phyloP scores from a whole-genome alignment of 1,140 invertebrate species.

The Macrotrachela quadricornifera region DNA sequence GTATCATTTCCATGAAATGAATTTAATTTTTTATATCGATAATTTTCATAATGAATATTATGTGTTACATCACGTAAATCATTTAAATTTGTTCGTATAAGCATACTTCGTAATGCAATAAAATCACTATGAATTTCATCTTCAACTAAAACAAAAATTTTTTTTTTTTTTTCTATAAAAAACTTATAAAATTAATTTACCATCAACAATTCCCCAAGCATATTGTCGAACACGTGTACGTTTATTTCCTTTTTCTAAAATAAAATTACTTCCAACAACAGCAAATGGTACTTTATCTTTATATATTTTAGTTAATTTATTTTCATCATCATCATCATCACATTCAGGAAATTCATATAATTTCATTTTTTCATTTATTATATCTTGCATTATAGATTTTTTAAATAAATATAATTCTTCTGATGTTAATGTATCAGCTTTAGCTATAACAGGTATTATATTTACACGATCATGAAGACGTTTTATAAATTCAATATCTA shows the following conservation, averaged over 20 bases:
- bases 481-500: slow-evolving; percentile 98
- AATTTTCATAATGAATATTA: slow-evolving; percentile 30
- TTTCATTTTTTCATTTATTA: slow-evolving; percentile 87
- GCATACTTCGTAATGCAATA: slow-evolving; percentile 84
- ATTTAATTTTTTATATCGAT: slow-evolving; percentile 33
- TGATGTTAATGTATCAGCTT: slow-evolving; percentile 91
- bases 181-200: slow-evolving; percentile 1
- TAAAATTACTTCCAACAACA: slow-evolving; percentile 74
- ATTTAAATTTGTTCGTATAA: slow-evolving; percentile 62
- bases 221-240: slow-evolving; percentile 44
- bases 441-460: slow-evolving; percentile 92
- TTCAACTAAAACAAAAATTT: slow-evolving; percentile 43
- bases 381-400: slow-evolving; percentile 61
- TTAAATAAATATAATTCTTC: slow-evolving; percentile 88
- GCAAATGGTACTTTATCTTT: slow-evolving; percentile 54
- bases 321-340: slow-evolving; percentile 27
- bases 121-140: slow-evolving; percentile 97
- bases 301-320: slow-evolving; percentile 7
- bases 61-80: slow-evolving; percentile 30
- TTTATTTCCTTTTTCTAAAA: slow-evolving; percentile 58
- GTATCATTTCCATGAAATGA: slow-evolving; percentile 6
- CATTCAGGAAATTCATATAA: slow-evolving; percentile 80
- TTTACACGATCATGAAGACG: slow-evolving; percentile 92
- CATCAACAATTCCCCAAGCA: slow-evolving; percentile 89
- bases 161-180: slow-evolving; percentile 1